Conservation (phyloP, 2,113 vertebrate genomes). For the Ammodytes dubius region DNA sequence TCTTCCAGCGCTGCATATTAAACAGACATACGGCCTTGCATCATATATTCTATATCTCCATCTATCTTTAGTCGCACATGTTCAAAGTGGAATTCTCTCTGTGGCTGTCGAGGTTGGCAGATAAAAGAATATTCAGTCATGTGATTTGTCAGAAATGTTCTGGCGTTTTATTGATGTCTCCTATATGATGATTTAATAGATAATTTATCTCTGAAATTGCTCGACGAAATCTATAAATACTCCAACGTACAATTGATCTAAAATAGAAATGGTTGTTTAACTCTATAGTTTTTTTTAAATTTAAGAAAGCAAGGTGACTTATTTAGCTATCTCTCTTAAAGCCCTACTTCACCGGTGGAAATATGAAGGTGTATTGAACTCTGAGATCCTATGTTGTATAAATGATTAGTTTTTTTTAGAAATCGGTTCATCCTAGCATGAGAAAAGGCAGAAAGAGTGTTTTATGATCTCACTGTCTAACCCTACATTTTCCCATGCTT, state of each 20-base stretch:
- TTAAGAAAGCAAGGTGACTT: neutral
- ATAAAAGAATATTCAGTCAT: conserved; percentile 4
- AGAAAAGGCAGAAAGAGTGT: no score
- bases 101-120: neutral
- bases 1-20: neutral
- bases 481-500: no score
- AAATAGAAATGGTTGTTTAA: neutral
- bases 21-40: neutral
- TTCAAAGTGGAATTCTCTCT: neutral
- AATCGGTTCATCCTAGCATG: no score
- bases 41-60: neutral
- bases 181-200: neutral
- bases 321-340: no score
- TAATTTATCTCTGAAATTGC: neutral
- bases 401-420: no score
- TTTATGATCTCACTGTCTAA: no score
- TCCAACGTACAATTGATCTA: neutral
- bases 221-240: neutral
- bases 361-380: no score
- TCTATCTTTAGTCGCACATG: neutral
- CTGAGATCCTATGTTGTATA: no score
- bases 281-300: neutral
- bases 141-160: conserved; percentile 5
- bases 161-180: neutral
- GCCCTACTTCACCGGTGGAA: no score